phyloP scores from a whole-genome alignment of 2,113 vertebrate species.

The Pavo muticus region DNA sequence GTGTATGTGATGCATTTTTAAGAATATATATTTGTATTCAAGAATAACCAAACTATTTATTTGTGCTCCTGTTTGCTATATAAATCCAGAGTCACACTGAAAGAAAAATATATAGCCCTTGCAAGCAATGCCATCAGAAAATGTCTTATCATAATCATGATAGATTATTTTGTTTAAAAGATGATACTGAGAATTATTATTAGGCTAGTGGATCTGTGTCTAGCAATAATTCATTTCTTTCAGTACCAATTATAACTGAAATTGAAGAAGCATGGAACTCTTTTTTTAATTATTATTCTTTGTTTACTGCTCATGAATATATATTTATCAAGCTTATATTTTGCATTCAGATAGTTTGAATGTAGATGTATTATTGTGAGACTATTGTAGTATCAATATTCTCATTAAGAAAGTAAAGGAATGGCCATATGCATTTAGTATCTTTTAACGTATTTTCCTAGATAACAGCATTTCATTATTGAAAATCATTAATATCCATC shows the following conservation, averaged over 20 bases:
- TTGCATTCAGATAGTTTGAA: background rate
- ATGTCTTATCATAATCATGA: conserved; percentile 34
- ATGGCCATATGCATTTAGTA: background rate
- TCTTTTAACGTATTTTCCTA: background rate
- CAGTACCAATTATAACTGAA: conserved; percentile 35
- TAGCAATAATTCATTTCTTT: conserved; percentile 12
- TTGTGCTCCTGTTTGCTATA: background rate
- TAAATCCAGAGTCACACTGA: background rate
- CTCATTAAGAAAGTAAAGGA: background rate
- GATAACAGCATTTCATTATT: background rate
- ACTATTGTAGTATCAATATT: background rate
- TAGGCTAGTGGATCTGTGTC: background rate
- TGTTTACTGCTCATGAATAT: background rate
- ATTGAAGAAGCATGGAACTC: background rate
- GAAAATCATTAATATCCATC: conserved; percentile 30
- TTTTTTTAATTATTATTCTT: background rate
- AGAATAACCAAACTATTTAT: background rate
- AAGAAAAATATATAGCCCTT: conserved; percentile 7
- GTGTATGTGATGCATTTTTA: background rate
- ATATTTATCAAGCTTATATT: background rate
- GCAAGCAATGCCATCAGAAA: background rate
- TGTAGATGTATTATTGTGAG: background rate
- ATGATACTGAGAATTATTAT: conserved; percentile 38
- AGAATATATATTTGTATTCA: background rate
- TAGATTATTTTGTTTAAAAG: conserved; percentile 48